Base-by-base conservation (phyloP, 2,113 vertebrate genomes). In the Caranx melampygus region DNA sequence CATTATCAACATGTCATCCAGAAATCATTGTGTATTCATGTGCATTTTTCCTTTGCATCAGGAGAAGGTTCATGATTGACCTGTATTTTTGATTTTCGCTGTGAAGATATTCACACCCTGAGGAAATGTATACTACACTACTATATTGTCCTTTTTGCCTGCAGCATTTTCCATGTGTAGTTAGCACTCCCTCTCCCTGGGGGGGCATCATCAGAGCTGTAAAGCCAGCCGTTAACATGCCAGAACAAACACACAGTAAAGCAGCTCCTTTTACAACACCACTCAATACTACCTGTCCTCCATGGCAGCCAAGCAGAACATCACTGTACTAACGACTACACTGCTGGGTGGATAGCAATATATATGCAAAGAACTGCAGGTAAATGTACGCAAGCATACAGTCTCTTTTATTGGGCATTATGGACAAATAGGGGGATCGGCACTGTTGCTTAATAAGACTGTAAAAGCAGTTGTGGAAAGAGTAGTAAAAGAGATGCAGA, bases 171-270 rank as follows among this genome's bases (percentile, higher is more conserved):
- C 68, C 33, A 37, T 68, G 75, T 72, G 63, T 76, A 85, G 87
- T 86, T 88, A 78, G 83, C 75, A 33, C 49, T 68, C 26, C 35
- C 54, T 47, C 81, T 69, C 87, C 81, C 84, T 6, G 9, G 82
- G 86, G 88, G 91, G 79, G 72, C 70, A 81, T 92, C 87, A 92
- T 89, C 88, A 84, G 67, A 75, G 68, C 64, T 33, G 81, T 91
- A 91, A 92, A 87, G 88, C 74, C 61, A 14, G 72, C 85, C 71
- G 59, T 91, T 94, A 93, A 92, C 90, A 87, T 88, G 88, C 84
- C 93, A 90, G 85, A 86, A 90, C 85, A 92, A 92, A 91, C 91
- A 90, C 82, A 88, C 88, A 76, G 75, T 91, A 92, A 92, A 92
- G 75, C 80, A 86, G 78, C 67, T 60, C 34, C 60, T 87, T 92